Evolutionary conservation across 1,140 invertebrate genomes (phyloP).

Genomic region (Philotrypesis tridentata): DNA sequence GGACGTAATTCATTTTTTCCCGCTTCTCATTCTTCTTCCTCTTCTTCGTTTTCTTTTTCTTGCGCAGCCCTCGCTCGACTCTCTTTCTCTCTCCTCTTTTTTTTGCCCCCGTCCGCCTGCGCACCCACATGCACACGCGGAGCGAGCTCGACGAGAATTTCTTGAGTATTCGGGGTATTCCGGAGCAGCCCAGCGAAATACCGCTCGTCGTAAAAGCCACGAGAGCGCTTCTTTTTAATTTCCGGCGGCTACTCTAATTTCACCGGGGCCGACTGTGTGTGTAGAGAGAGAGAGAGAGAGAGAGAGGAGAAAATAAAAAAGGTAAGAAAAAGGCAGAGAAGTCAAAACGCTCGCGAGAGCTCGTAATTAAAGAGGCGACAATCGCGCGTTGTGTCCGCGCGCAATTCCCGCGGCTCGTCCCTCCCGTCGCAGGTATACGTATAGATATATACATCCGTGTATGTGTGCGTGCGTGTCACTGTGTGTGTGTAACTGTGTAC

Average conservation of each 20-base stretch:
- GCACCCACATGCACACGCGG: no score
- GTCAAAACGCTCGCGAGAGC: not conserved
- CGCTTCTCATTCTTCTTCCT: no score
- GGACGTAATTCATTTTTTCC: not conserved
- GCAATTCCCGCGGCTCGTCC: not conserved
- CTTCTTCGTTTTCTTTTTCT: no score
- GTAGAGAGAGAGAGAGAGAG: constrained; percentile 38
- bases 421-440: no score
- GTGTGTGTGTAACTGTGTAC: no score
- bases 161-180: not conserved
- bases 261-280: not conserved
- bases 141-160: not conserved
- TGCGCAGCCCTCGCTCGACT: no score
- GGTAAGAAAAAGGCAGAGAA: not conserved
- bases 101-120: no score
- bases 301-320: constrained; percentile 43
- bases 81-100: no score
- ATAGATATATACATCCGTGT: no score
- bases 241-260: not conserved
- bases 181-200: not conserved
- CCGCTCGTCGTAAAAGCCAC: no score
- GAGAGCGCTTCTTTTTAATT: not conserved
- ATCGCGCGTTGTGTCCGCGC: not conserved
- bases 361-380: constrained; percentile 41
- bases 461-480: no score